A percentile compares a stretch with the other conserved stretches of the same genome.
phyloP scores from a whole-genome alignment of 30 jellyfish, hydroid and myxozoan species.

The Aurelia aurita region DNA sequence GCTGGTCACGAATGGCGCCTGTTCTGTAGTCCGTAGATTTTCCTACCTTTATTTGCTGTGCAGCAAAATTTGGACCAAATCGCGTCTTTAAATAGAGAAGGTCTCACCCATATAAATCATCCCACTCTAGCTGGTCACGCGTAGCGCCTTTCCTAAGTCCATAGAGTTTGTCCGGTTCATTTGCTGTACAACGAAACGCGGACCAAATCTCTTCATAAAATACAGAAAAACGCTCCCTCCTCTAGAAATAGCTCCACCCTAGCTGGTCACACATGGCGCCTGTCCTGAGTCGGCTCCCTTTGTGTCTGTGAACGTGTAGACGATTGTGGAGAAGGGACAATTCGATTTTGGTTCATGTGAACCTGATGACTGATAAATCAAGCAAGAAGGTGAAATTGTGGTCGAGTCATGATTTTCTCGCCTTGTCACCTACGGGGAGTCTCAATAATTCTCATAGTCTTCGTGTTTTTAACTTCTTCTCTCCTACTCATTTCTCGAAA shows the following conservation, averaged over 20 bases:
- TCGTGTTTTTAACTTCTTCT: neutral
- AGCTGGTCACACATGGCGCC: conserved; percentile 55
- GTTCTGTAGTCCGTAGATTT: too few species aligned
- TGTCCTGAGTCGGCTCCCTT: conserved; percentile 15
- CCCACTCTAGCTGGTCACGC: neutral
- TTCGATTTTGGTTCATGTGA: conserved; percentile 9
- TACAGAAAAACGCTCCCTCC: too few species aligned
- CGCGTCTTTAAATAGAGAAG: too few species aligned
- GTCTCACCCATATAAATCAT: too few species aligned
- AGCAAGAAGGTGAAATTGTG: conserved; percentile 62
- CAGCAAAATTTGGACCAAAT: too few species aligned
- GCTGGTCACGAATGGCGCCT: too few species aligned
- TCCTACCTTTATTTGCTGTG: too few species aligned
- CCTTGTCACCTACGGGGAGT: conserved; percentile 65
- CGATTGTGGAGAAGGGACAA: conserved; percentile 20
- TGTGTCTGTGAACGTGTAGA: conserved; percentile 45
- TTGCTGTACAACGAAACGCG: too few species aligned
- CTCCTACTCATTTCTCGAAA: neutral
- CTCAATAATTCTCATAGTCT: neutral
- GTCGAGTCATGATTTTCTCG: conserved; percentile 61
- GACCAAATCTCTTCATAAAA: too few species aligned
- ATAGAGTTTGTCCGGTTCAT: too few species aligned
- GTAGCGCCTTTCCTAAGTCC: conserved; percentile 37
- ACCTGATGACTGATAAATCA: conserved; percentile 65
- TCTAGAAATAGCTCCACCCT: neutral